Conservation (phyloP, 1,140 invertebrate genomes). For the Tribolium castaneum region DNA sequence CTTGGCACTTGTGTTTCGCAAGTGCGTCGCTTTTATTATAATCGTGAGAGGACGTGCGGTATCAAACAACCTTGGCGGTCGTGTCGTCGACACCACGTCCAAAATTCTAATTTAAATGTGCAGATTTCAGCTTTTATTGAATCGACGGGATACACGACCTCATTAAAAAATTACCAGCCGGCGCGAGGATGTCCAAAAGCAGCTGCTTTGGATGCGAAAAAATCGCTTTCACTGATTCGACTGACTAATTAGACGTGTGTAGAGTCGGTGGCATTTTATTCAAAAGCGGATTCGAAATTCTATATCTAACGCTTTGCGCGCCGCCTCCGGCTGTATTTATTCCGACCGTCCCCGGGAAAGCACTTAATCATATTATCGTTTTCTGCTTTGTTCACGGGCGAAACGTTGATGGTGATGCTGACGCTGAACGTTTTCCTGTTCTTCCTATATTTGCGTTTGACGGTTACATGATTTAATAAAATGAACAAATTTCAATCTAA, state of each 20-base stretch:
- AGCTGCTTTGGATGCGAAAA: neutral
- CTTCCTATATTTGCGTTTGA: neutral
- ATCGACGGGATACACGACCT: neutral
- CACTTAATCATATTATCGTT: constrained; percentile 31
- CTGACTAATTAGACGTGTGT: neutral
- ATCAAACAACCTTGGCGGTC: neutral
- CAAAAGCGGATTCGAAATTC: neutral
- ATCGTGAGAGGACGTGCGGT: constrained; percentile 1
- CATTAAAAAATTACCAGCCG: constrained; percentile 11
- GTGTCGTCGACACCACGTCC: constrained; percentile 16
- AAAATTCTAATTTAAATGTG: neutral
- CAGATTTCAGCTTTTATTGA: neutral
- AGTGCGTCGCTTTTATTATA: neutral
- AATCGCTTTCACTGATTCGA: constrained; percentile 5
- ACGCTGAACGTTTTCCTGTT: constrained; percentile 5
- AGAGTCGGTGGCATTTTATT: neutral
- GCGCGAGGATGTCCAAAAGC: neutral
- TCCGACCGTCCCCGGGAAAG: constrained; percentile 18
- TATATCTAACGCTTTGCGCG: neutral
- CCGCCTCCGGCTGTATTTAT: constrained; percentile 11
- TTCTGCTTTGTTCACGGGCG: constrained; percentile 26
- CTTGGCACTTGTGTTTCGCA: neutral
- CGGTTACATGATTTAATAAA: constrained; percentile 4
- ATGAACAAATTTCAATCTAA: neutral
- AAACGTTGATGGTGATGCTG: constrained; percentile 8